Evolutionary conservation across 2,888 invertebrate genomes (phyloP).

Genomic region (Dasysyrphus albostriatus): DNA sequence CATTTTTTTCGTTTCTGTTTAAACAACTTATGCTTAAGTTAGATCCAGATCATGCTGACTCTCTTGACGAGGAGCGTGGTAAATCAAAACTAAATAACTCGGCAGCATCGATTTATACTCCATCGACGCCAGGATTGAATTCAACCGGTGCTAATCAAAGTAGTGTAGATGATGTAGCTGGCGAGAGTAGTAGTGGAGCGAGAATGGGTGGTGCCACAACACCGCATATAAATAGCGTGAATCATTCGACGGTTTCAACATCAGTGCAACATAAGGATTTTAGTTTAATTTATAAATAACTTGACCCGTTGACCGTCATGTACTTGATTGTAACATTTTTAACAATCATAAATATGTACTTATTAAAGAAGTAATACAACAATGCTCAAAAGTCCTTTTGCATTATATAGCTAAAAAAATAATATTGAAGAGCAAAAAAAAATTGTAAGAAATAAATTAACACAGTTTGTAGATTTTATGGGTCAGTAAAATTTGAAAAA

Average conservation of each 20-base stretch:
- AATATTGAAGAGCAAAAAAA: too few species aligned
- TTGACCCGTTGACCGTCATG: too few species aligned
- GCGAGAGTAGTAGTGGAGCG: conserved; percentile 60
- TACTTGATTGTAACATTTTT: too few species aligned
- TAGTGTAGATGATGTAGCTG: conserved; percentile 60
- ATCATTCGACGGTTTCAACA: conserved; percentile 72
- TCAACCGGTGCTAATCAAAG: conserved; percentile 78
- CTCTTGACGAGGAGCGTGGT: conserved; percentile 85
- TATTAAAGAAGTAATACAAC: too few species aligned
- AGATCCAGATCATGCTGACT: conserved; percentile 88
- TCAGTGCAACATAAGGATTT: conserved; percentile 68
- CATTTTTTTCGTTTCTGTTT: conserved; percentile 85
- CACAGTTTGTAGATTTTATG: too few species aligned
- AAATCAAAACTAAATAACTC: conserved; percentile 80
- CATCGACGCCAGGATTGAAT: conserved; percentile 78
- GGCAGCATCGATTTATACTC: conserved; percentile 77
- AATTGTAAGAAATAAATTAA: too few species aligned
- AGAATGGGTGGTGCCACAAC: conserved; percentile 63
- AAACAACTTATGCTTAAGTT: conserved; percentile 93
- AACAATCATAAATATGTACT: too few species aligned
- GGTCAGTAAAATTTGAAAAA: too few species aligned
- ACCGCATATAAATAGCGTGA: conserved; percentile 76
- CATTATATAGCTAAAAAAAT: too few species aligned
- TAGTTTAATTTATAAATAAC: too few species aligned
- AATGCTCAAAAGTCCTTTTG: too few species aligned